A percentile compares a stretch with the other conserved stretches of the same genome.
Conservation (phyloP, 2,797 vertebrate genomes). For the Falco berigora region DNA sequence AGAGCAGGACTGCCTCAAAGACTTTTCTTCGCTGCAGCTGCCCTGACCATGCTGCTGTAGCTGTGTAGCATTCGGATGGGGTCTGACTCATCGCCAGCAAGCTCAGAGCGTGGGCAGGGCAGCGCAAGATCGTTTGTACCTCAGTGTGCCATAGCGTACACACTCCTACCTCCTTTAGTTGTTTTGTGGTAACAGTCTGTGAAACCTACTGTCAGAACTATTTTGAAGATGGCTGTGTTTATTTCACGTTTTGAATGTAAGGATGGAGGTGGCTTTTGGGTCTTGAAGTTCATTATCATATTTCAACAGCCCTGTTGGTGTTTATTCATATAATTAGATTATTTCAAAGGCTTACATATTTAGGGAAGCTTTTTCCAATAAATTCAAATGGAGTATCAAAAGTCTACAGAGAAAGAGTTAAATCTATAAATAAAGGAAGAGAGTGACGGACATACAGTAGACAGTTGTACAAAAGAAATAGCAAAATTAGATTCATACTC, state of each 20-base stretch:
- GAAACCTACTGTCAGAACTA: background rate
- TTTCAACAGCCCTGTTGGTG: background rate
- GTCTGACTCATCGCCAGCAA: background rate
- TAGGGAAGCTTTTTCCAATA: background rate
- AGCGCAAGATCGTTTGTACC: background rate
- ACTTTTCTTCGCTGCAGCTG: background rate
- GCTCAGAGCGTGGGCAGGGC: background rate
- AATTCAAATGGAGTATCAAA: background rate
- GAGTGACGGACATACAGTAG: background rate
- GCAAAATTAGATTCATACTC: background rate
- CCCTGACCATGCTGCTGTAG: background rate
- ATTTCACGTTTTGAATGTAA: background rate
- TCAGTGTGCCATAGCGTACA: background rate
- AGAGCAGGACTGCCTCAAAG: background rate
- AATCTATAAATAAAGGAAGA: background rate
- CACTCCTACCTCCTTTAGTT: background rate
- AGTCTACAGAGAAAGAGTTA: background rate
- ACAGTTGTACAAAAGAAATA: background rate
- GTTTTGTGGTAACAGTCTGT: background rate
- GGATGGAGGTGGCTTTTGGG: background rate
- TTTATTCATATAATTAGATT: background rate
- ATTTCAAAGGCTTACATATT: background rate
- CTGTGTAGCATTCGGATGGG: rapidly evolving
- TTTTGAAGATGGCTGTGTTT: background rate
- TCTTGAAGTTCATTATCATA: background rate